phyloP scores from a whole-genome alignment of 2,797 vertebrate genomes.

The Sebastes miniatus region DNA sequence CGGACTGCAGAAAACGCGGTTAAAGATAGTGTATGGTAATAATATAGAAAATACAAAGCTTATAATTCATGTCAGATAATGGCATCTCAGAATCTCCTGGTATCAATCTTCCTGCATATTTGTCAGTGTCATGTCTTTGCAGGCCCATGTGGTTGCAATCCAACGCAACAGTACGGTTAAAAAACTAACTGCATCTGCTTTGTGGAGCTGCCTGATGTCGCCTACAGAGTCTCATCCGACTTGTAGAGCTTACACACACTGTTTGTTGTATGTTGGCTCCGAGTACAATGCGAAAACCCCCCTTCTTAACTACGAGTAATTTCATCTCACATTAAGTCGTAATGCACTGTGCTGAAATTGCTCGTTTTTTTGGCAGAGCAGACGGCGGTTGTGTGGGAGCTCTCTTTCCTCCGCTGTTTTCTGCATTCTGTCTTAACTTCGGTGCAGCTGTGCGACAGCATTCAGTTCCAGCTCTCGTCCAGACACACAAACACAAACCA shows the following conservation, averaged over 20 bases:
- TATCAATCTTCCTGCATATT: slow-evolving; percentile 20
- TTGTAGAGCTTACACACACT: slow-evolving; percentile 23
- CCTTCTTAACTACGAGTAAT: slow-evolving; percentile 62
- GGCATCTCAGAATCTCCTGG: slow-evolving; percentile 30
- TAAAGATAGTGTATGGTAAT: slow-evolving; percentile 12
- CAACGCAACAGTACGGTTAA: slow-evolving; percentile 13
- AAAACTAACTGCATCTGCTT: slow-evolving; percentile 33
- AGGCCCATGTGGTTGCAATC: slow-evolving; percentile 60
- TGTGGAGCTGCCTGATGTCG: slow-evolving; percentile 31
- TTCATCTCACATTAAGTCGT: slow-evolving; percentile 67
- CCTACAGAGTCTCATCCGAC: slow-evolving; percentile 29
- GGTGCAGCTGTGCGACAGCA: slow-evolving; percentile 63
- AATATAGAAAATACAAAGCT: slow-evolving; percentile 28
- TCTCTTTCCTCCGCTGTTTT: slow-evolving; percentile 33
- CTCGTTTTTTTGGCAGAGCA: slow-evolving; percentile 68
- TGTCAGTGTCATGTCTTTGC: slow-evolving; percentile 59
- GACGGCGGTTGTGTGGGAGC: slow-evolving; percentile 65
- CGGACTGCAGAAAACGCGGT: background rate
- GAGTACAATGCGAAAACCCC: slow-evolving; percentile 13
- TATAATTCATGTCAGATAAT: slow-evolving; percentile 26
- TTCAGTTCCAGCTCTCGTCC: slow-evolving; percentile 56
- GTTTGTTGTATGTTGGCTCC: slow-evolving; percentile 58
- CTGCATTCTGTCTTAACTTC: slow-evolving; percentile 61
- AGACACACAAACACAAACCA: slow-evolving; percentile 34
- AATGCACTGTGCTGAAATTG: slow-evolving; percentile 63